Percentiles rank a stretch among this genome's conserved stretches.
These are phyloP conservation scores for Tretioscincus oriximinensis DNA, from an alignment of 2,113 vertebrate genomes.

Conservation along the genomic window DNA sequence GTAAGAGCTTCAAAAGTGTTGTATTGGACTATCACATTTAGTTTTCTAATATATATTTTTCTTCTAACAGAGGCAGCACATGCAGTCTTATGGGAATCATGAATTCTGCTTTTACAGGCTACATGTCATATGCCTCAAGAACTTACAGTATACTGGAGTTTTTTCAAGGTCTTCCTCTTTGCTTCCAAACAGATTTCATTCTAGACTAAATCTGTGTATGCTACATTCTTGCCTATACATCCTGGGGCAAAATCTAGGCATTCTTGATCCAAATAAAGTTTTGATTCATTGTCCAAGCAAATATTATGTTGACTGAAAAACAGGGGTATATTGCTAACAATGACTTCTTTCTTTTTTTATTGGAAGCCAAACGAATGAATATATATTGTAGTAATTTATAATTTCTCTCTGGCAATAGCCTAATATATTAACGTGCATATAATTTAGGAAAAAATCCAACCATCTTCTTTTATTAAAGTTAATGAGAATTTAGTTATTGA, in stretches of 20 bases:
- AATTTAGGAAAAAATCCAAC: neutral
- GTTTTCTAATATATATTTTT: neutral
- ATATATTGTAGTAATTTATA: neutral
- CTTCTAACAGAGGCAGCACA: neutral
- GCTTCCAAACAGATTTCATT: neutral
- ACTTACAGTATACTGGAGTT: neutral
- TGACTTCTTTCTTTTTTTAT: too few species aligned
- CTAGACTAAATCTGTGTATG: neutral
- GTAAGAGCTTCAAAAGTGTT: conserved; percentile 54
- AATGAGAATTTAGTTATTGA: neutral
- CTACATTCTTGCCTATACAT: neutral
- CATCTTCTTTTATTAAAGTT: neutral
- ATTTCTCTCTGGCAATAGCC: neutral
- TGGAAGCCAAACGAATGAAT: neutral
- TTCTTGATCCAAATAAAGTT: too few species aligned
- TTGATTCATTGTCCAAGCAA: neutral
- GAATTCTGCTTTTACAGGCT: neutral
- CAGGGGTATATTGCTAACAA: too few species aligned
- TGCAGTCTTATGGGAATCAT: neutral
- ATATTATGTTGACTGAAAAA: neutral
- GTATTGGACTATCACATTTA: conserved; percentile 13
- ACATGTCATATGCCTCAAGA: neutral
- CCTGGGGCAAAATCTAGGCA: neutral
- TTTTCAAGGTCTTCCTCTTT: neutral
- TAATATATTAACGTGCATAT: neutral